phyloP scores from a whole-genome alignment of 2,113 vertebrate genomes.

The Tringa solitaria region DNA sequence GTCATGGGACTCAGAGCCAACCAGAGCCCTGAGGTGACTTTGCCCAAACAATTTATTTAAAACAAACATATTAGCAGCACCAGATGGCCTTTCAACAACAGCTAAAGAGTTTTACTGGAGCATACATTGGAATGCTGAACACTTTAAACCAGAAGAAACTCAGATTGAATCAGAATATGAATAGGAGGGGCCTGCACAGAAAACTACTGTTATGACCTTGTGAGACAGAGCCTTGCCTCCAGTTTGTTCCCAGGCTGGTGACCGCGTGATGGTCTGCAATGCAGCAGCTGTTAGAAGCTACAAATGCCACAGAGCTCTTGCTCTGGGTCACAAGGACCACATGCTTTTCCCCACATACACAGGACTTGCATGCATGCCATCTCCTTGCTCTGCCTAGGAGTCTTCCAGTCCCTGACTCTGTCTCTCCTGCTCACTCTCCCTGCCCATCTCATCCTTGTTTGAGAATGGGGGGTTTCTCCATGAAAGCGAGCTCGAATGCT shows the following conservation, averaged over 20 bases:
- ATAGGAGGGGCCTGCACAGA: background rate
- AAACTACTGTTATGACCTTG: background rate
- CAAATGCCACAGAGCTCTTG: background rate
- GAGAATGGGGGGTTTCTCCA: background rate
- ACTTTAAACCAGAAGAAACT: background rate
- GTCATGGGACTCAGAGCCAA: background rate
- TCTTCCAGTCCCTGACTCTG: background rate
- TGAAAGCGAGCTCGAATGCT: background rate
- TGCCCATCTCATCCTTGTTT: background rate
- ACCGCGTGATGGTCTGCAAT: background rate
- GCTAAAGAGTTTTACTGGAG: background rate
- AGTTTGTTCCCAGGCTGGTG: background rate
- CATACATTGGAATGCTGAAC: background rate
- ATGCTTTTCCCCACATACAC: background rate
- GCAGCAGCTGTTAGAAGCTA: background rate
- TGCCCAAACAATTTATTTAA: background rate
- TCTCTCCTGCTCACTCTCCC: background rate
- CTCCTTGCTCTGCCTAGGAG: background rate
- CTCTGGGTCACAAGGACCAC: background rate
- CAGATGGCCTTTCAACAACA: constrained; percentile 13
- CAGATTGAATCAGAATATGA: background rate
- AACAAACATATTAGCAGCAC: background rate
- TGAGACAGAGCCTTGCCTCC: background rate
- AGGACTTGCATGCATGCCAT: too few species aligned
- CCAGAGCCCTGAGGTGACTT: background rate